Conservation (phyloP, 2,113 vertebrate genomes). For the Osmerus mordax region DNA sequence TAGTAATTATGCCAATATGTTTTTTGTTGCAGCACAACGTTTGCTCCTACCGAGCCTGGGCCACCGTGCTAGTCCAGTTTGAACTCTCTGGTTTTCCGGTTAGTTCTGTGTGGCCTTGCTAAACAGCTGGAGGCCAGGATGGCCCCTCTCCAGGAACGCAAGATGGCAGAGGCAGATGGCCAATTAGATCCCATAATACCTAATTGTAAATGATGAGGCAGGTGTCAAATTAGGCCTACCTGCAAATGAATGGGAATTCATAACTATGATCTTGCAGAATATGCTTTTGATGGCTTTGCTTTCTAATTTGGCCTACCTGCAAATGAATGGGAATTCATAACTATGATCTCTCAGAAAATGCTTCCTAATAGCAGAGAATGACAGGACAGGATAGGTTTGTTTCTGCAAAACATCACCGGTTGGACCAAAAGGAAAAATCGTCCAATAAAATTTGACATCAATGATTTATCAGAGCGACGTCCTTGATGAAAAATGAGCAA, state of each 20-base stretch:
- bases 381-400: no score
- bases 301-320: slow-evolving; percentile 68
- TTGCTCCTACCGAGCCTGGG: neutral
- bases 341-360: slow-evolving; percentile 5
- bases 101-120: slow-evolving; percentile 36
- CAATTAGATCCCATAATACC: slow-evolving; percentile 71
- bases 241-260: slow-evolving; percentile 60
- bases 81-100: slow-evolving; percentile 14
- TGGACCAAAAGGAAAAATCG: neutral
- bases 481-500: slow-evolving; percentile 4
- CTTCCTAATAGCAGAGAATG: slow-evolving; percentile 2
- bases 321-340: slow-evolving; percentile 54
- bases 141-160: slow-evolving; percentile 69
- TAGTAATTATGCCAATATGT: neutral
- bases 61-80: neutral
- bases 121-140: slow-evolving; percentile 63
- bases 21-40: neutral
- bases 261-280: slow-evolving; percentile 13
- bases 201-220: slow-evolving; percentile 77
- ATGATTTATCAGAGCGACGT: neutral
- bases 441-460: neutral
- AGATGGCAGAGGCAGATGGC: slow-evolving; percentile 73
- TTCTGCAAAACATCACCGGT: neutral
- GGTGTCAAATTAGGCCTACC: slow-evolving; percentile 70
- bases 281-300: slow-evolving; percentile 1